Evolutionary conservation across 1,140 invertebrate genomes (phyloP).

Genomic region (Linepithema humile): DNA sequence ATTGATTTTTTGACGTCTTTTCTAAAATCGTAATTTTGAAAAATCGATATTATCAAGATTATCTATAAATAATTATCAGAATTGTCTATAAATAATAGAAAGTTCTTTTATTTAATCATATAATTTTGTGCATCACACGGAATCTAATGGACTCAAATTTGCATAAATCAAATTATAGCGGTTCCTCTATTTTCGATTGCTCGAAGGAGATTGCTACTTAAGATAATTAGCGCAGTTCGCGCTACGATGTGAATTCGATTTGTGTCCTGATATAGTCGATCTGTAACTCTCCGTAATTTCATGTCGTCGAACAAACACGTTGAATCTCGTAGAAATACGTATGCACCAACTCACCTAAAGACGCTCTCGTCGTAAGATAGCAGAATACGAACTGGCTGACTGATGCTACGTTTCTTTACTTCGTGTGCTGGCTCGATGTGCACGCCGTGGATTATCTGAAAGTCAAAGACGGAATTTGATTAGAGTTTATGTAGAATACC

Average conservation of each 20-base stretch:
- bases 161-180: slow-evolving; percentile 20
- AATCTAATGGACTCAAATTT: neutral
- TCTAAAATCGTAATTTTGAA: neutral
- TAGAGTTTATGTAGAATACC: neutral
- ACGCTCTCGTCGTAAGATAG: slow-evolving; percentile 96
- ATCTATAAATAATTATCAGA: no score
- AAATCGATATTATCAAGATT: neutral
- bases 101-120: no score
- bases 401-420: slow-evolving; percentile 92
- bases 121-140: neutral
- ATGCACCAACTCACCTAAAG: slow-evolving; percentile 88
- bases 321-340: neutral
- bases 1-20: neutral
- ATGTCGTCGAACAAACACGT: neutral
- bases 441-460: slow-evolving; percentile 93
- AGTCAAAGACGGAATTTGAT: slow-evolving; percentile 39
- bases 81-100: no score
- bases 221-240: slow-evolving; percentile 42
- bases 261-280: slow-evolving; percentile 23
- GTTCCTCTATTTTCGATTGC: slow-evolving; percentile 30
- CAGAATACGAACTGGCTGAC: slow-evolving; percentile 94
- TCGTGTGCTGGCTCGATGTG: slow-evolving; percentile 91
- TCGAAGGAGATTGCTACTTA: slow-evolving; percentile 36
- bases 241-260: slow-evolving; percentile 25
- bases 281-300: slow-evolving; percentile 38